Percentiles rank a stretch among this genome's conserved stretches.
These are phyloP conservation scores for Gadus macrocephalus DNA, from an alignment of 2,113 vertebrate species.

Conservation along the genomic window DNA sequence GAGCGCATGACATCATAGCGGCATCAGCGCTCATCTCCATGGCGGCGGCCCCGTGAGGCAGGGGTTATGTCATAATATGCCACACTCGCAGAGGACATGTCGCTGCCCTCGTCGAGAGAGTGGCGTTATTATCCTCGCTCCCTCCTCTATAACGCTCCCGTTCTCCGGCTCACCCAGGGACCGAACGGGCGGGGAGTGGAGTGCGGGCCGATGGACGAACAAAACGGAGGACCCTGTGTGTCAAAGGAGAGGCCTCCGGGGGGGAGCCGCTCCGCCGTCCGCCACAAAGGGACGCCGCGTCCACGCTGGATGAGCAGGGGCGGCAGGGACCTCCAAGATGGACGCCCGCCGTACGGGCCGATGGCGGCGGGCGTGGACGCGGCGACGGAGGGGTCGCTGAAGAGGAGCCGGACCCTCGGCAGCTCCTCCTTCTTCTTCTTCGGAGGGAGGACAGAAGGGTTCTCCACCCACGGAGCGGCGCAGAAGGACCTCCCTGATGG, in stretches of 20 bases:
- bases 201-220: conserved; percentile 1
- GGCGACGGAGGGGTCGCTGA: conserved; percentile 41
- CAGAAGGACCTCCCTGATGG: conserved; percentile 23
- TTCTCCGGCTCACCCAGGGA: conserved; percentile 2
- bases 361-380: conserved; percentile 5
- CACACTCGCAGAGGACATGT: conserved; percentile 39
- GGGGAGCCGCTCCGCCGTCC: conserved; percentile 35
- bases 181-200: conserved; percentile 2
- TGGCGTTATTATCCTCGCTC: not conserved
- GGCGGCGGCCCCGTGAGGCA: conserved; percentile 51
- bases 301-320: conserved; percentile 16
- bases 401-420: conserved; percentile 58
- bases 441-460: conserved; percentile 35
- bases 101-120: not conserved
- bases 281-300: conserved; percentile 35
- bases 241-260: conserved; percentile 49
- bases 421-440: conserved; percentile 60
- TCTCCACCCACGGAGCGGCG: not conserved
- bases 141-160: not conserved
- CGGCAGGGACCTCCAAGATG: conserved; percentile 5
- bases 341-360: conserved; percentile 4
- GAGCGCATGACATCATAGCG: conserved; percentile 54
- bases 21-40: conserved; percentile 57
- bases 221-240: conserved; percentile 9
- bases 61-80: conserved; percentile 57